Evolutionary conservation across 2,113 vertebrate species (phyloP).

Genomic region (Carettochelys insculpta): DNA sequence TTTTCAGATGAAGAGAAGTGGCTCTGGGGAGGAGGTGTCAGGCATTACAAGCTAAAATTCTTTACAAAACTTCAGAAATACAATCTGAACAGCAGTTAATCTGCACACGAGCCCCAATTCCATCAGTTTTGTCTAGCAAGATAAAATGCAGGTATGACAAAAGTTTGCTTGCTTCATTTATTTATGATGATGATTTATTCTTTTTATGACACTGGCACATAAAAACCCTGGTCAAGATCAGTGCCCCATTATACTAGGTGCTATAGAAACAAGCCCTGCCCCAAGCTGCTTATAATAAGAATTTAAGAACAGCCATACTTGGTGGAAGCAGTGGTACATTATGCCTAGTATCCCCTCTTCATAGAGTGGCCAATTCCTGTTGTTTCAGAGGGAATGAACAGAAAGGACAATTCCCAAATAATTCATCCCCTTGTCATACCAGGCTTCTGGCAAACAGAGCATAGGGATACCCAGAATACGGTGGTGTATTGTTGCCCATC

Average conservation of each 20-base stretch:
- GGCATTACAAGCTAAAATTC: background rate
- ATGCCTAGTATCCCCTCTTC: too few species aligned
- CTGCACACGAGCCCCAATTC: background rate
- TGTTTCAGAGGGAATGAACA: too few species aligned
- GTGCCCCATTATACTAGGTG: background rate
- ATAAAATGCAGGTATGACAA: background rate
- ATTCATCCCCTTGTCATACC: too few species aligned
- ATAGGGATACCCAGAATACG: too few species aligned
- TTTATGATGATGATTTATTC: background rate
- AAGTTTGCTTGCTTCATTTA: background rate
- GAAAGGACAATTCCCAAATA: too few species aligned
- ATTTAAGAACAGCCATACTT: too few species aligned
- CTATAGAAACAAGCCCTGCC: background rate
- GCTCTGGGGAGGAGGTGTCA: accelerated
- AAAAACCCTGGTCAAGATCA: background rate
- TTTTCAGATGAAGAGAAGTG: background rate
- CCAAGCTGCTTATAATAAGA: background rate
- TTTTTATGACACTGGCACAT: background rate
- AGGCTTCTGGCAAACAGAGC: too few species aligned
- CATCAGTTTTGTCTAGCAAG: background rate
- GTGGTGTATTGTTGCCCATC: too few species aligned
- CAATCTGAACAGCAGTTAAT: background rate
- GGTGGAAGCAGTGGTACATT: too few species aligned
- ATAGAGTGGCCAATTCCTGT: too few species aligned
- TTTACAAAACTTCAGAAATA: background rate